Percentiles rank a stretch among this genome's conserved stretches.
These are phyloP conservation scores for Nansenia antarctica DNA, from an alignment of 2,113 vertebrate species.

Conservation along the genomic window DNA sequence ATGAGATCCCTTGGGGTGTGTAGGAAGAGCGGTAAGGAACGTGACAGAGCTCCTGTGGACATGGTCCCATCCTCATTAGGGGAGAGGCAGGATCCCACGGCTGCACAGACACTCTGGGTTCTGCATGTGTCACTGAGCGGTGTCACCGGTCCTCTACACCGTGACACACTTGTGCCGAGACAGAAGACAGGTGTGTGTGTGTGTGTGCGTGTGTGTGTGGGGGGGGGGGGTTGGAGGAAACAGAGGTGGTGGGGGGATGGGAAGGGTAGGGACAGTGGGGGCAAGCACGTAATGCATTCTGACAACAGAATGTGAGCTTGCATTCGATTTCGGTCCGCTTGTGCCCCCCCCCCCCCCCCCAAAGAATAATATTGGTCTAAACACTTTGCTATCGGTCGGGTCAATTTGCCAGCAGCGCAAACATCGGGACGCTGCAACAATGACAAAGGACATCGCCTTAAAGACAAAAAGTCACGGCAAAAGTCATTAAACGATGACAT, in stretches of 20 bases:
- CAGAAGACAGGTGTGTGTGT: conserved; percentile 27
- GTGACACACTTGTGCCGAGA: conserved; percentile 29
- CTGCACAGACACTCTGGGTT: conserved; percentile 22
- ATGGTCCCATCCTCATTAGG: conserved; percentile 61
- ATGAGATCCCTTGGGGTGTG: conserved; percentile 57
- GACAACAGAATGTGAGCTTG: conserved; percentile 7
- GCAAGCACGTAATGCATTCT: conserved; percentile 19
- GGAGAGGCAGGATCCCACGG: conserved; percentile 22
- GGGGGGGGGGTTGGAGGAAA: no score
- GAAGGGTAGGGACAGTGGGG: background rate
- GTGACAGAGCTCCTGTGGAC: conserved; percentile 47
- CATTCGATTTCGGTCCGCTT: background rate
- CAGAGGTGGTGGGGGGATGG: background rate
- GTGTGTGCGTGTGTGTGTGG: no score
- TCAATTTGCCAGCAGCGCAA: background rate
- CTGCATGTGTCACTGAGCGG: conserved; percentile 36
- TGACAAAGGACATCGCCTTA: background rate
- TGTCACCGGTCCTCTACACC: conserved; percentile 30
- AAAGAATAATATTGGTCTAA: background rate
- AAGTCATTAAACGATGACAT: background rate
- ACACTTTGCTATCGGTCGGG: background rate
- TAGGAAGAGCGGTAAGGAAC: conserved; percentile 32
- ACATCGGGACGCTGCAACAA: background rate
- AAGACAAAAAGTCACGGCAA: background rate
- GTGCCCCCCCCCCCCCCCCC: background rate